phyloP scores from a whole-genome alignment of 2,888 invertebrate genomes.

The Philereme vetulata region DNA sequence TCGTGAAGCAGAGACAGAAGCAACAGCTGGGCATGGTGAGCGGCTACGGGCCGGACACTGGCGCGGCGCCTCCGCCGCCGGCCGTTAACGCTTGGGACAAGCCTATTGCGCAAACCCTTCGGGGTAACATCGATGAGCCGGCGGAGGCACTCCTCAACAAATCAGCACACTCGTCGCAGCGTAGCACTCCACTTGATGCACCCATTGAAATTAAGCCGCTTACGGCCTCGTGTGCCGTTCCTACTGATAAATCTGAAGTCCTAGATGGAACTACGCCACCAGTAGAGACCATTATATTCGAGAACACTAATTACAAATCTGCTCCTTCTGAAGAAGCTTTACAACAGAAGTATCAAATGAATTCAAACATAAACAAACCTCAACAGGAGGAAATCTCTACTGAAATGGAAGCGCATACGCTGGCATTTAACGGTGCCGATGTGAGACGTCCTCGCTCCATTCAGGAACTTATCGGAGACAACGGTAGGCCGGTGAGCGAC shows the following conservation, averaged over 20 bases:
- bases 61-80: constrained; percentile 86
- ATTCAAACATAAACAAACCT: constrained; percentile 70
- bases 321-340: constrained; percentile 87
- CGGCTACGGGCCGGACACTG: constrained; percentile 79
- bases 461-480: constrained; percentile 75
- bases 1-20: constrained; percentile 89
- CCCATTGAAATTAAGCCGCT: constrained; percentile 61
- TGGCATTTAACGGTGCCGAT: constrained; percentile 74
- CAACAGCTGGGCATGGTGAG: constrained; percentile 74
- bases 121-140: constrained; percentile 80
- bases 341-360: constrained; percentile 85
- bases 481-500: constrained; percentile 61
- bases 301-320: constrained; percentile 95
- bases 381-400: constrained; percentile 74
- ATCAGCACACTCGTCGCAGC: constrained; percentile 72
- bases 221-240: constrained; percentile 53
- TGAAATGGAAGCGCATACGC: constrained; percentile 78
- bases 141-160: constrained; percentile 61
- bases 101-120: constrained; percentile 88
- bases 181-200: constrained; percentile 73
- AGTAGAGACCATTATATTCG: constrained; percentile 94
- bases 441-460: constrained; percentile 72
- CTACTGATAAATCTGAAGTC: constrained; percentile 81
- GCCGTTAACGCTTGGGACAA: constrained; percentile 94
- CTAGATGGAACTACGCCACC: constrained; percentile 91